phyloP scores from a whole-genome alignment of 2,113 vertebrate genomes.

The Cyanoliseus patagonus region DNA sequence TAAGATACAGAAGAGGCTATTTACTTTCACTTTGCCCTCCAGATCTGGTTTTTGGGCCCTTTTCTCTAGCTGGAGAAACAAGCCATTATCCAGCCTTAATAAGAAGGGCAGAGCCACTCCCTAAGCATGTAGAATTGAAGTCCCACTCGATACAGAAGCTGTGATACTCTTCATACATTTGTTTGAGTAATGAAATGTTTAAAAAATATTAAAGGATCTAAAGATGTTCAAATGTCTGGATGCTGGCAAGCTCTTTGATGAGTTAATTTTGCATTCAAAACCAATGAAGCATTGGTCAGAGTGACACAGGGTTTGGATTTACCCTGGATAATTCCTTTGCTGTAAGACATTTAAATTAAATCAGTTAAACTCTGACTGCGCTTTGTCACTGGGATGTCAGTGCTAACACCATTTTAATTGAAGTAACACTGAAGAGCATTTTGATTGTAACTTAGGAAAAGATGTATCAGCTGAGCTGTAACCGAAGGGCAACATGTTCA shows the following conservation, averaged over 20 bases:
- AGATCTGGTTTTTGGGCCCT: background rate
- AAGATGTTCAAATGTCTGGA: slow-evolving; percentile 1
- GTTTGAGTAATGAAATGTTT: background rate
- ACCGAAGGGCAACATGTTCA: slow-evolving; percentile 3
- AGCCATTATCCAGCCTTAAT: background rate
- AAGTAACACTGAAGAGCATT: slow-evolving; percentile 21
- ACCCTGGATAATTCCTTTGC: slow-evolving; percentile 59
- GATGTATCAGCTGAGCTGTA: background rate
- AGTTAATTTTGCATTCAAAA: slow-evolving; percentile 62
- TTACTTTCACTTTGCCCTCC: background rate
- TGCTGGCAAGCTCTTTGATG: background rate
- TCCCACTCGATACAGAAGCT: background rate
- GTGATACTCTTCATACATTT: background rate
- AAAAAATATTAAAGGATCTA: background rate
- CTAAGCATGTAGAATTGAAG: background rate
- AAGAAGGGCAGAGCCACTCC: background rate
- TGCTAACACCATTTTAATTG: slow-evolving; percentile 39
- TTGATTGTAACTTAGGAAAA: slow-evolving; percentile 50
- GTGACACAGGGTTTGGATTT: slow-evolving; percentile 35
- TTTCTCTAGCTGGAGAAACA: background rate
- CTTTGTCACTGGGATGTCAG: slow-evolving; percentile 14
- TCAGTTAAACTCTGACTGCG: slow-evolving; percentile 58
- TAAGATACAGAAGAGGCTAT: background rate
- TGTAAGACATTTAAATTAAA: slow-evolving; percentile 64
- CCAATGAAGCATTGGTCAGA: slow-evolving; percentile 39